Base-by-base conservation (phyloP, 2,888 invertebrate species). In the Rotaria macrura region DNA sequence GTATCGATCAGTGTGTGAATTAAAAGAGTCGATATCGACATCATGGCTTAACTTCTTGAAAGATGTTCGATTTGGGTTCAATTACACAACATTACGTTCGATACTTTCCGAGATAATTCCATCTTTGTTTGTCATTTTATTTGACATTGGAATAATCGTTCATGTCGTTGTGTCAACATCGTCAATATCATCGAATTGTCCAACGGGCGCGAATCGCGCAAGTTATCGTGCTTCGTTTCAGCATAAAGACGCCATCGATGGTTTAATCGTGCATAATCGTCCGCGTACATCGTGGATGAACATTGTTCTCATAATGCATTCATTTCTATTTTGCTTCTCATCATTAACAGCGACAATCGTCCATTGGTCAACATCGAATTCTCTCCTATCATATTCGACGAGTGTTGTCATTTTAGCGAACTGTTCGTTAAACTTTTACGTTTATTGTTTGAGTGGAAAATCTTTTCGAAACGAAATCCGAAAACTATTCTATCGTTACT, bases 241-340 rank as follows among this genome's bases (percentile, higher is more conserved):
- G 14, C 9, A 2, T 25, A 65, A 65, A 65, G 65, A 65, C 6
- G 65, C 34, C 38, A 4, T 34, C 25, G 65, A 65, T 65, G 65
- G 65, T 65, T 34, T 65, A 34, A 34, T 65, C 0, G 65, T 65
- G 38, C 65, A 65, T 34, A 65, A 65, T 65, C 65, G 65, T 65
- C 79, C 79, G 43, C 40, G 43, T n/a, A 79, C 79, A 79, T 79
- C 79, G 43, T 79, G 79, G 79, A 79, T 79, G 79, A 79, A 79
- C 43, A 43, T 79, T 43, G 79, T 79, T 1, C n/a, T 79, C 25
- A 79, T 79, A n/a, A n/a, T 79, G 5, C 79, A 79, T 43, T 43
- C 43, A 43, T 79, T 40, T 79, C 34, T 79, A 20, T 79, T 79
- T 43, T 79, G 40, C n/a, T 79, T 79, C n/a, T 79, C 79, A 79